These are phyloP conservation scores for Manis javanica DNA, from an alignment of 2,797 vertebrate genomes.

Conservation along the genomic window DNA sequence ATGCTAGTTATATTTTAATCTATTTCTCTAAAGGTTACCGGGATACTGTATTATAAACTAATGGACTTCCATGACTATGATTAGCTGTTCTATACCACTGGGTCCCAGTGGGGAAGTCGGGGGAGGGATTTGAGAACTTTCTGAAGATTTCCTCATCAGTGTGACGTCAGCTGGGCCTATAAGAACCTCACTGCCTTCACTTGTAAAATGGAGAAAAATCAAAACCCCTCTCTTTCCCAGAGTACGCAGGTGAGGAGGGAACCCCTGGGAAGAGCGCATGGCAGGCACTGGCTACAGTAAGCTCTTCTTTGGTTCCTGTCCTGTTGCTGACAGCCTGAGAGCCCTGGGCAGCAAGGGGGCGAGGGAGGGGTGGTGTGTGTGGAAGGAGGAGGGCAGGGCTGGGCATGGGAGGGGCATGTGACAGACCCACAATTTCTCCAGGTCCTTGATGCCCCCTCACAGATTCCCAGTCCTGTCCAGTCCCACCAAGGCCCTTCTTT, in stretches of 20 bases:
- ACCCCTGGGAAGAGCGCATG: accelerated
- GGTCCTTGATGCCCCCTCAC: neutral
- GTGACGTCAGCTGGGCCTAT: accelerated
- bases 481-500: neutral
- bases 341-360: accelerated
- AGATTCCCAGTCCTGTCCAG: neutral
- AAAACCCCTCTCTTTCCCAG: neutral
- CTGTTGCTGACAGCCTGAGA: neutral
- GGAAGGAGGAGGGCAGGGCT: neutral
- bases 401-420: neutral
- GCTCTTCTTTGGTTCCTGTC: neutral
- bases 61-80: too few relatives aligned
- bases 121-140: too few relatives aligned
- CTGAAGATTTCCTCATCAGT: too few relatives aligned
- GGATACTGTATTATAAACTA: too few relatives aligned
- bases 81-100: too few relatives aligned
- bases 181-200: neutral
- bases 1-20: too few relatives aligned
- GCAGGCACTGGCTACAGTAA: neutral
- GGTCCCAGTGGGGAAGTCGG: too few relatives aligned
- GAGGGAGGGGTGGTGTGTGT: accelerated
- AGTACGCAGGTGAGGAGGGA: neutral
- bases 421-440: neutral
- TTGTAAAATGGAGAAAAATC: neutral
- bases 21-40: too few relatives aligned